A percentile compares a stretch with the other conserved stretches of the same genome.
These are phyloP conservation scores for Chromobotia macracanthus DNA, from an alignment of 2,797 vertebrate genomes.

Conservation along the genomic window DNA sequence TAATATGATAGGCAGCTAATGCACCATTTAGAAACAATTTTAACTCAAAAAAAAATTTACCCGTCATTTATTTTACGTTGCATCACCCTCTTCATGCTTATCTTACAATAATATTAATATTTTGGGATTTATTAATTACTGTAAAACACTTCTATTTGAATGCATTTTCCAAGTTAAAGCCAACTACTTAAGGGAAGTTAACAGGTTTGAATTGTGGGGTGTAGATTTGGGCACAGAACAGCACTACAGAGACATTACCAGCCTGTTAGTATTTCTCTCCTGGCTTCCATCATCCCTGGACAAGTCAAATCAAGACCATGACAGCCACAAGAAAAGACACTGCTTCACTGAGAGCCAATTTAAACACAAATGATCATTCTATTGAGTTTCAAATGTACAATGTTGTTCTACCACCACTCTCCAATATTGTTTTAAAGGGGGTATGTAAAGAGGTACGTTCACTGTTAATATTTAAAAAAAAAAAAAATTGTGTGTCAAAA, in stretches of 20 bases:
- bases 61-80: slow-evolving; percentile 1
- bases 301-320: no score
- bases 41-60: background rate
- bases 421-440: slow-evolving; percentile 17
- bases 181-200: background rate
- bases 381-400: slow-evolving; percentile 25
- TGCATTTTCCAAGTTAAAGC: slow-evolving; percentile 15
- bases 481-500: slow-evolving; percentile 29
- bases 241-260: slow-evolving; percentile 5
- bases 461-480: slow-evolving; percentile 41
- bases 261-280: slow-evolving; percentile 1
- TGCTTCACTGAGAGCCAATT: background rate
- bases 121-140: slow-evolving; percentile 26
- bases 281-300: background rate
- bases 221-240: slow-evolving; percentile 19
- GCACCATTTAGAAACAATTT: slow-evolving; percentile 15
- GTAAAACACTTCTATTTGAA: slow-evolving; percentile 9
- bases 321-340: background rate
- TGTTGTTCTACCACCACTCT: slow-evolving; percentile 1
- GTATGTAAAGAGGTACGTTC: slow-evolving; percentile 26
- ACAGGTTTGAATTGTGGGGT: slow-evolving; percentile 17
- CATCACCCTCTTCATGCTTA: slow-evolving; percentile 27
- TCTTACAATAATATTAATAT: slow-evolving; percentile 4
- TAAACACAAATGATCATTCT: background rate
- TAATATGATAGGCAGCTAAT: slow-evolving; percentile 42